Evolutionary conservation across 2,888 invertebrate species (phyloP).

Genomic region (Dendrolimus pini): DNA sequence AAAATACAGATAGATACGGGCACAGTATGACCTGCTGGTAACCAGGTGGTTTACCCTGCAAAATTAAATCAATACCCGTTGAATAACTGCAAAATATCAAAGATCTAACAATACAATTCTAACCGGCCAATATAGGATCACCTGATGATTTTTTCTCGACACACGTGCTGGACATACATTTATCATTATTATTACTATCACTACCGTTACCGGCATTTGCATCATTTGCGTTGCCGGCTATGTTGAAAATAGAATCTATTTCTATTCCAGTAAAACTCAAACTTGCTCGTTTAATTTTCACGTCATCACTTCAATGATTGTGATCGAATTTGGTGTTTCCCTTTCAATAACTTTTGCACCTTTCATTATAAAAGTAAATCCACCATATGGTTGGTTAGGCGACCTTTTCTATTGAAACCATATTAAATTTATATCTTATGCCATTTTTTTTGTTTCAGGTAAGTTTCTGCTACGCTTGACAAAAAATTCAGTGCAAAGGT

Average conservation of each 20-base stretch:
- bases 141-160: background rate
- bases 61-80: background rate
- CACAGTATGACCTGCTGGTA: background rate
- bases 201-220: conserved; percentile 29
- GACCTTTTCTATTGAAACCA: conserved; percentile 45
- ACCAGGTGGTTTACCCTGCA: background rate
- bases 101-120: background rate
- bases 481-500: conserved; percentile 25
- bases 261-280: conserved; percentile 15
- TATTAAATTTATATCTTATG: conserved; percentile 49
- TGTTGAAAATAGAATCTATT: conserved; percentile 8
- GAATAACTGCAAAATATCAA: background rate
- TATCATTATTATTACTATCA: conserved; percentile 29
- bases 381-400: conserved; percentile 49
- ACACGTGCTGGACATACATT: conserved; percentile 27
- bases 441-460: conserved; percentile 52
- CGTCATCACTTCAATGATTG: conserved; percentile 19
- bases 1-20: too few species aligned
- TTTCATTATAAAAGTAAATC: conserved; percentile 45
- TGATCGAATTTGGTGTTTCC: conserved; percentile 42
- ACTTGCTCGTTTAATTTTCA: conserved; percentile 10
- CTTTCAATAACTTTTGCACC: conserved; percentile 54
- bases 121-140: background rate
- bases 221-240: background rate
- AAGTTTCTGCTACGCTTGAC: conserved; percentile 36